Percentiles rank a stretch among this genome's conserved stretches.
Evolutionary conservation across 2,888 invertebrate species (phyloP).

Genomic region (Rhamnusium bicolor): DNA sequence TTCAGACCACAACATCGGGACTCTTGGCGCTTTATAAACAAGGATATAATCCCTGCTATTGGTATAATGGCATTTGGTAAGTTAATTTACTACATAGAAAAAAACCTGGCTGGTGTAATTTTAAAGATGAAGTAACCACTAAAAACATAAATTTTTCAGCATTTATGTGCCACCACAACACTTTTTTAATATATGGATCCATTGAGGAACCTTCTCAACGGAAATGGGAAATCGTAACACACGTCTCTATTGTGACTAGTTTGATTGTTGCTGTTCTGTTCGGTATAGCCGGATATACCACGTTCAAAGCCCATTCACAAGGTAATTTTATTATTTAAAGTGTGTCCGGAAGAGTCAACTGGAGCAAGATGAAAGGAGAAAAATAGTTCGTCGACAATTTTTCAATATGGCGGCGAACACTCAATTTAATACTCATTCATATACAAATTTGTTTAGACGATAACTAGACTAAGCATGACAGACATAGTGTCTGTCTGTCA

Average conservation of each 20-base stretch:
- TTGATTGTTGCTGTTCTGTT: constrained; percentile 82
- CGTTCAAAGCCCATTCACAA: constrained; percentile 85
- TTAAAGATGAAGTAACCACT: too few relatives aligned
- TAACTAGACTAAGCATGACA: too few relatives aligned
- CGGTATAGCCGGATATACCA: constrained; percentile 85
- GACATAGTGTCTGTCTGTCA: too few relatives aligned
- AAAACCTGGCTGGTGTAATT: too few relatives aligned
- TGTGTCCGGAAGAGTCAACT: too few relatives aligned
- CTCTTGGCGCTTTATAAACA: constrained; percentile 82
- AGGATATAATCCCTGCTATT: constrained; percentile 83
- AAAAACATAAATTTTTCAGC: constrained; percentile 71
- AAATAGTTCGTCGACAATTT: too few relatives aligned
- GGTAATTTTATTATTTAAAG: constrained; percentile 71
- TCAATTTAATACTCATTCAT: too few relatives aligned
- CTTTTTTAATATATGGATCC: constrained; percentile 87
- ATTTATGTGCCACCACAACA: constrained; percentile 94
- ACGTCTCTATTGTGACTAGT: constrained; percentile 83
- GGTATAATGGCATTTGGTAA: constrained; percentile 90
- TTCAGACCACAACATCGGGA: constrained; percentile 77
- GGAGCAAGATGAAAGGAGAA: too few relatives aligned
- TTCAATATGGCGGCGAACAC: too few relatives aligned
- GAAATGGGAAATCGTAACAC: constrained; percentile 87
- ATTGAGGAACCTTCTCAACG: constrained; percentile 83
- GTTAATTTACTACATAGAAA: too few relatives aligned
- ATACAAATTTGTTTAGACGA: too few relatives aligned